phyloP scores from a whole-genome alignment of 2,888 invertebrate species.

The Acronicta leporina region DNA sequence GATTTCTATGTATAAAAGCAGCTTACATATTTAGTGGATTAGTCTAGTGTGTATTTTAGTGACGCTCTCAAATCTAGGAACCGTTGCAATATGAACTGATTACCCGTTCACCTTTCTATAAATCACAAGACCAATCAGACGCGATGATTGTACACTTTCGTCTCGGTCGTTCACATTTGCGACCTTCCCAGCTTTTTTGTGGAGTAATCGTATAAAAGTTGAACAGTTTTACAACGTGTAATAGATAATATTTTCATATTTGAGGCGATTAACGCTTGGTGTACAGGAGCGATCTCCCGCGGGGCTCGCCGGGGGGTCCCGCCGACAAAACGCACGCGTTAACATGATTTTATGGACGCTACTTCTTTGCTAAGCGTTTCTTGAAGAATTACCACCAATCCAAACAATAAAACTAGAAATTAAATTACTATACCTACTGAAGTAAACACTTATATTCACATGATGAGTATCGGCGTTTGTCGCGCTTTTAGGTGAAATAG shows the following conservation, averaged over 20 bases:
- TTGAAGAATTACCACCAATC: conserved; percentile 30
- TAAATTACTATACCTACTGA: no score
- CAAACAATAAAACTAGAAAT: no score
- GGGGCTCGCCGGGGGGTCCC: conserved; percentile 74
- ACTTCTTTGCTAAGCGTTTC: conserved; percentile 41
- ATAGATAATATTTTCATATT: conserved; percentile 78
- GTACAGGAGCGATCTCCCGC: conserved; percentile 80
- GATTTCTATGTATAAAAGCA: conserved; percentile 29
- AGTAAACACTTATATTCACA: no score
- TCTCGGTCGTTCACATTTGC: conserved; percentile 59
- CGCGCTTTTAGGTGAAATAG: background rate
- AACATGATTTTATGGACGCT: conserved; percentile 66
- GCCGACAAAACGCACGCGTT: conserved; percentile 63
- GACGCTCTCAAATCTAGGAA: conserved; percentile 34
- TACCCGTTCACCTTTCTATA: conserved; percentile 56
- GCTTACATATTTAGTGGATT: conserved; percentile 17
- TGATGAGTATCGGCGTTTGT: no score
- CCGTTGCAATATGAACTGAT: conserved; percentile 54
- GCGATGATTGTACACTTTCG: conserved; percentile 60
- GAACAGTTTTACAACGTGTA: conserved; percentile 66
- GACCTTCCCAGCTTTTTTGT: conserved; percentile 46
- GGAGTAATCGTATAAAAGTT: conserved; percentile 47
- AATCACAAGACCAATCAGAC: conserved; percentile 57
- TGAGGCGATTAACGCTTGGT: conserved; percentile 72
- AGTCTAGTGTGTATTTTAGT: conserved; percentile 37